phyloP scores from a whole-genome alignment of 2,888 invertebrate species.

The Lithophane semibrunnea region DNA sequence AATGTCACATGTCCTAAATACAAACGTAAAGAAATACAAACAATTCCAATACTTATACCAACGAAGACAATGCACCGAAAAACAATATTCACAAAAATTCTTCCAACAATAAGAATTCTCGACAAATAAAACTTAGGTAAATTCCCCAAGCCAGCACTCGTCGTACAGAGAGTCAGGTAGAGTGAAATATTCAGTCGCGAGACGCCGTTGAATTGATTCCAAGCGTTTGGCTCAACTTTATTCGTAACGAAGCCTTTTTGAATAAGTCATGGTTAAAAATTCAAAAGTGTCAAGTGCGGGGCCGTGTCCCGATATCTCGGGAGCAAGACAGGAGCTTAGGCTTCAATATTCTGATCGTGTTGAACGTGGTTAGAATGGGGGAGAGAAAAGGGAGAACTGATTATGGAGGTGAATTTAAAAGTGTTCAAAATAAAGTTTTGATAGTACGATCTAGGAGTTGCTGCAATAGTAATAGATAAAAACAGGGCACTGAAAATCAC shows the following conservation, averaged over 20 bases:
- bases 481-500: not conserved
- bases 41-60: not conserved
- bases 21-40: too few species aligned
- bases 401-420: not conserved
- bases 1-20: not conserved
- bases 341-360: slow-evolving; percentile 28
- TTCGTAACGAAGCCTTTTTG: slow-evolving; percentile 67
- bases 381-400: slow-evolving; percentile 14
- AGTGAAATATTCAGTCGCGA: slow-evolving; percentile 54
- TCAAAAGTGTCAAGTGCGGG: slow-evolving; percentile 64
- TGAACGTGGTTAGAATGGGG: slow-evolving; percentile 15
- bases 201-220: slow-evolving; percentile 63
- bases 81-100: slow-evolving; percentile 21
- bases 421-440: slow-evolving; percentile 18
- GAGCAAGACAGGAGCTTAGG: not conserved
- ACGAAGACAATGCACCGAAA: slow-evolving; percentile 9
- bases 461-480: not conserved
- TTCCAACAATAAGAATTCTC: slow-evolving; percentile 13
- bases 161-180: slow-evolving; percentile 17
- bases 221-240: slow-evolving; percentile 60
- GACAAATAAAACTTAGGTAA: slow-evolving; percentile 53
- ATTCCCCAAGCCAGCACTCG: slow-evolving; percentile 40
- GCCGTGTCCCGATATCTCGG: slow-evolving; percentile 31
- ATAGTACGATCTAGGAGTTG: not conserved
- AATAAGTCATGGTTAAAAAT: slow-evolving; percentile 68